phyloP scores from a whole-genome alignment of 2,888 invertebrate genomes.

The Scotopteryx bipunctaria region DNA sequence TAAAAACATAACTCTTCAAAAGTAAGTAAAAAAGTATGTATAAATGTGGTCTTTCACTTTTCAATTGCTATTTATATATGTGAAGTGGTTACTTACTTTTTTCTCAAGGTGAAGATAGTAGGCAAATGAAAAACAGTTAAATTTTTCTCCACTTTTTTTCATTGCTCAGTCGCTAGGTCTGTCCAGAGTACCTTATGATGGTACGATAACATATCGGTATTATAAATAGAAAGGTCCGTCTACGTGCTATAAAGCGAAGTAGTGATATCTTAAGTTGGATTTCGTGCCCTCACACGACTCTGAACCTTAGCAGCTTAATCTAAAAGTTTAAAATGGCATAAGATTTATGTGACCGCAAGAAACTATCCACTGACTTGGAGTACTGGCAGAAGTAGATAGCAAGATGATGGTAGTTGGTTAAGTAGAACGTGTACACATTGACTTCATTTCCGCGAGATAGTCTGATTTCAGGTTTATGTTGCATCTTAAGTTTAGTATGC shows the following conservation, averaged over 20 bases:
- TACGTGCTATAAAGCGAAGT: neutral
- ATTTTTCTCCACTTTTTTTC: too few relatives aligned
- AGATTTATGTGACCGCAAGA: neutral
- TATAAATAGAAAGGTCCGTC: too few relatives aligned
- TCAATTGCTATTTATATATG: neutral
- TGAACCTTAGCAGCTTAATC: neutral
- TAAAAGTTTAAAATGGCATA: neutral
- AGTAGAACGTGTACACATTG: constrained; percentile 9
- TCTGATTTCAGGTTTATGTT: constrained; percentile 7
- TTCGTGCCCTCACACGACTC: neutral
- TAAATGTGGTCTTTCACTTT: neutral
- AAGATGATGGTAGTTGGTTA: constrained; percentile 8
- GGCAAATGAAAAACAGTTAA: too few relatives aligned
- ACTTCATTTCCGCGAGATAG: constrained; percentile 1
- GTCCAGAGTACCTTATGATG: too few relatives aligned
- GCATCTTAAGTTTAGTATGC: neutral
- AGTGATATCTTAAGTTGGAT: neutral
- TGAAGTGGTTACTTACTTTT: too few relatives aligned
- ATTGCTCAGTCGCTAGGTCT: too few relatives aligned
- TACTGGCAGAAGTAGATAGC: constrained; percentile 9
- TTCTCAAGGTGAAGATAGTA: too few relatives aligned
- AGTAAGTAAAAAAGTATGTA: neutral
- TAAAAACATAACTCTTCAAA: constrained; percentile 7
- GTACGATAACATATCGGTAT: too few relatives aligned
- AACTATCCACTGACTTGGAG: constrained; percentile 7